Conservation (phyloP, 2,888 invertebrate species). For the Apotomis turbidana region DNA sequence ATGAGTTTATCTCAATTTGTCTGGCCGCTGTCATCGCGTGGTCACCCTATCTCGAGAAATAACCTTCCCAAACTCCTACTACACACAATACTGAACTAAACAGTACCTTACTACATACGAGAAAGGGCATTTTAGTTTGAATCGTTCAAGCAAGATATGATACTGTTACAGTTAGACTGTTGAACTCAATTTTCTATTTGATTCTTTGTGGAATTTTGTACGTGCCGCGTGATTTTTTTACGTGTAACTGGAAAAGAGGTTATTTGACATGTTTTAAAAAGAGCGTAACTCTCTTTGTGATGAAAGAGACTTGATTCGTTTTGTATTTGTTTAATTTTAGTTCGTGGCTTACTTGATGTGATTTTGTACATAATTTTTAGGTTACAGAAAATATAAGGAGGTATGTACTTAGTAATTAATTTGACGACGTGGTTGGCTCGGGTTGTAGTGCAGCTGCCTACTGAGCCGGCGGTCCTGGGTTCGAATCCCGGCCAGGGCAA, state of each 20-base stretch:
- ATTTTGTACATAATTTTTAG: background rate
- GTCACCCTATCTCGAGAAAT: background rate
- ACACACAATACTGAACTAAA: background rate
- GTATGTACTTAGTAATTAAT: too few species aligned
- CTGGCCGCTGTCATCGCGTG: conserved; percentile 16
- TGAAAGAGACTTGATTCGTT: background rate
- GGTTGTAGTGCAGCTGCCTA: too few species aligned
- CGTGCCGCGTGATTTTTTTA: conserved; percentile 19
- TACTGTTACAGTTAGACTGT: background rate
- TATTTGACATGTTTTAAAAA: background rate
- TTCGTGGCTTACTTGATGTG: background rate
- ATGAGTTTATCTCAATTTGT: conserved; percentile 27
- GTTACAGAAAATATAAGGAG: background rate
- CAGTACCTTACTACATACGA: background rate
- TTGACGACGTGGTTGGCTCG: too few species aligned
- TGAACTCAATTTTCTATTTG: background rate
- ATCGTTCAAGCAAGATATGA: background rate
- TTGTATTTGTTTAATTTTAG: background rate
- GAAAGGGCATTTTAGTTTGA: background rate
- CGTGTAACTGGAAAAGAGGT: background rate
- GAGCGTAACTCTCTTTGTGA: background rate
- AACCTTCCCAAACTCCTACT: background rate
- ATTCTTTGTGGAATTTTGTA: background rate
- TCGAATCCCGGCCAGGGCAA: too few species aligned
- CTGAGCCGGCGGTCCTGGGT: too few species aligned